phyloP scores from a whole-genome alignment of 2,888 invertebrate species.

The Zhuqinia jingwanae region DNA sequence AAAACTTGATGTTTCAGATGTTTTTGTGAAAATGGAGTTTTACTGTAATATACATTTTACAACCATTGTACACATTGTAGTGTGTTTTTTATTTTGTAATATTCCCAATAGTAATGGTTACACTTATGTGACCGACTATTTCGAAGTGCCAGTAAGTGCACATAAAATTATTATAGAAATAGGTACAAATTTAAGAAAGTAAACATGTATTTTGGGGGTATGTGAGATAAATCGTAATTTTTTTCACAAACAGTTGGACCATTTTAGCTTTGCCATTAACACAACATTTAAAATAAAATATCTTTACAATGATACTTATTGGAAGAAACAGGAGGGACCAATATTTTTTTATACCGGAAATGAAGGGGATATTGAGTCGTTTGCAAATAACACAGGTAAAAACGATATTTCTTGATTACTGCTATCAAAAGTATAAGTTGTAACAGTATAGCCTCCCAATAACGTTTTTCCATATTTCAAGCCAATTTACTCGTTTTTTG shows the following conservation, averaged over 20 bases:
- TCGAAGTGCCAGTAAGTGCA: slow-evolving; percentile 84
- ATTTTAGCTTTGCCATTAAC: slow-evolving; percentile 89
- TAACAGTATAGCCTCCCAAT: too few relatives aligned
- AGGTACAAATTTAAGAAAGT: neutral
- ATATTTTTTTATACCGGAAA: slow-evolving; percentile 98
- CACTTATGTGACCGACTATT: slow-evolving; percentile 82
- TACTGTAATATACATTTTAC: neutral
- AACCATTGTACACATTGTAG: neutral
- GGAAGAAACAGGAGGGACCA: slow-evolving; percentile 85
- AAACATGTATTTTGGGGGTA: neutral
- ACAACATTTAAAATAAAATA: slow-evolving; percentile 90
- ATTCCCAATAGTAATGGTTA: slow-evolving; percentile 74
- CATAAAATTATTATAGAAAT: neutral
- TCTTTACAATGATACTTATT: slow-evolving; percentile 89
- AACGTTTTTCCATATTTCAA: neutral
- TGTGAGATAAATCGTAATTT: neutral
- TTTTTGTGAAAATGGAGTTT: neutral
- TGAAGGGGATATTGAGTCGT: slow-evolving; percentile 94
- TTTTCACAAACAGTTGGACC: slow-evolving; percentile 86
- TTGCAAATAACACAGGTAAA: slow-evolving; percentile 85
- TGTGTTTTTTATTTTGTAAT: neutral
- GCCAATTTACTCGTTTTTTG: neutral
- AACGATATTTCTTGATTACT: neutral
- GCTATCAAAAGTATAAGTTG: too few relatives aligned
- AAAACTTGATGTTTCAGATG: neutral